Conservation (phyloP, 35 echinoderm and acorn worm species). For the Hemicentrotus pulcherrimus region DNA sequence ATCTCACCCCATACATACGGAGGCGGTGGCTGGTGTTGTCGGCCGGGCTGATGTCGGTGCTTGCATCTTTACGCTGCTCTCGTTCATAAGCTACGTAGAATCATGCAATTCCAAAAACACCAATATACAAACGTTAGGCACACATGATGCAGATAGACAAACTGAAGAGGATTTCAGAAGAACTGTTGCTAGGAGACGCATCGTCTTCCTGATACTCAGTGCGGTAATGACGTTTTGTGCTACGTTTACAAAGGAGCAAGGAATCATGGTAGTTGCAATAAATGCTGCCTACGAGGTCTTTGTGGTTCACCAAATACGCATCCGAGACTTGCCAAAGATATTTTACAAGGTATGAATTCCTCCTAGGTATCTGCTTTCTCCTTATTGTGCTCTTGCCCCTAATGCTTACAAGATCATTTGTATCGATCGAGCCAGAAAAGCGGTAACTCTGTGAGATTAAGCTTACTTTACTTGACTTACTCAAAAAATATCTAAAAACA, state of each 20-base stretch:
- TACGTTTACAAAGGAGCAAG: slow-evolving; percentile 94
- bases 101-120: slow-evolving; percentile 49
- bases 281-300: slow-evolving; percentile 92
- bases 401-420: no score
- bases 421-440: no score
- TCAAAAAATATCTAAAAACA: no score
- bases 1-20: slow-evolving; percentile 89
- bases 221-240: slow-evolving; percentile 57
- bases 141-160: neutral
- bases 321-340: slow-evolving; percentile 53
- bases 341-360: slow-evolving; percentile 73
- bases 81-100: slow-evolving; percentile 72
- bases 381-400: no score
- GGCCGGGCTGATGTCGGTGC: slow-evolving; percentile 92
- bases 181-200: slow-evolving; percentile 29
- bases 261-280: slow-evolving; percentile 86
- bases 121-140: neutral
- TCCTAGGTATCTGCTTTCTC: neutral
- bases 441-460: no score
- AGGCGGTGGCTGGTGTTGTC: slow-evolving; percentile 91
- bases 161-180: neutral
- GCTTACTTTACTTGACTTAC: no score
- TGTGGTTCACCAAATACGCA: slow-evolving; percentile 57
- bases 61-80: slow-evolving; percentile 75
- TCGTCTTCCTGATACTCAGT: slow-evolving; percentile 53